Evolutionary conservation across 1,140 invertebrate genomes (phyloP).

Genomic region (Pantala flavescens): DNA sequence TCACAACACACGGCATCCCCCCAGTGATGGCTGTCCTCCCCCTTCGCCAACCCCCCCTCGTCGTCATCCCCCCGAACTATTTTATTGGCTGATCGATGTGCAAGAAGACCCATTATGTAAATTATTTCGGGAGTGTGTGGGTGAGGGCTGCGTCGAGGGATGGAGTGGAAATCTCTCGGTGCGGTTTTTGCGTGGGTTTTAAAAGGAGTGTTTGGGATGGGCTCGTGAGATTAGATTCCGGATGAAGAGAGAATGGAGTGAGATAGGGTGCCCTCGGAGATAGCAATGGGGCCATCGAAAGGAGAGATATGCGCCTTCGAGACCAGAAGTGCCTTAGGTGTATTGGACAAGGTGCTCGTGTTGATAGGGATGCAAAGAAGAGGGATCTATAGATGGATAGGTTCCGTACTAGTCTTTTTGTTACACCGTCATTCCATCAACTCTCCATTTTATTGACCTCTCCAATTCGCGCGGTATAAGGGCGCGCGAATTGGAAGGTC

Average conservation of each 20-base stretch:
- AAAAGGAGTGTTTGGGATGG: not conserved
- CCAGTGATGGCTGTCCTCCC: not conserved
- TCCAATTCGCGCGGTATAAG: too few species aligned
- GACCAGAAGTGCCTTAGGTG: too few species aligned
- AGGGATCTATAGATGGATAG: too few species aligned
- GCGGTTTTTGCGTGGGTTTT: slow-evolving; percentile 4
- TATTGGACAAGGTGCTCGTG: too few species aligned
- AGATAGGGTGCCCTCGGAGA: too few species aligned
- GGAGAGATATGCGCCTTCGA: too few species aligned
- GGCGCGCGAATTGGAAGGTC: too few species aligned
- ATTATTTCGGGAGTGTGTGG: not conserved
- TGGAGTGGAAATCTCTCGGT: not conserved
- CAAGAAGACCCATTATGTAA: slow-evolving; percentile 9
- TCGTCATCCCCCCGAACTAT: not conserved
- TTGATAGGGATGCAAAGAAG: too few species aligned
- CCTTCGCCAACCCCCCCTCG: not conserved
- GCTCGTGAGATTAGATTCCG: not conserved
- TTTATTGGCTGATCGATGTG: slow-evolving; percentile 9
- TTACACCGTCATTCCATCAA: too few species aligned
- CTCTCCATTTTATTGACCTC: too few species aligned
- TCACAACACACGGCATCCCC: not conserved
- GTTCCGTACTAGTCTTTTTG: too few species aligned
- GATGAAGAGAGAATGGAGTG: not conserved
- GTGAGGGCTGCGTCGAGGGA: not conserved
- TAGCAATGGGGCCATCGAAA: too few species aligned